phyloP scores from a whole-genome alignment of 23 tunicate genomes.

The Oikopleura vanhoeffeni region DNA sequence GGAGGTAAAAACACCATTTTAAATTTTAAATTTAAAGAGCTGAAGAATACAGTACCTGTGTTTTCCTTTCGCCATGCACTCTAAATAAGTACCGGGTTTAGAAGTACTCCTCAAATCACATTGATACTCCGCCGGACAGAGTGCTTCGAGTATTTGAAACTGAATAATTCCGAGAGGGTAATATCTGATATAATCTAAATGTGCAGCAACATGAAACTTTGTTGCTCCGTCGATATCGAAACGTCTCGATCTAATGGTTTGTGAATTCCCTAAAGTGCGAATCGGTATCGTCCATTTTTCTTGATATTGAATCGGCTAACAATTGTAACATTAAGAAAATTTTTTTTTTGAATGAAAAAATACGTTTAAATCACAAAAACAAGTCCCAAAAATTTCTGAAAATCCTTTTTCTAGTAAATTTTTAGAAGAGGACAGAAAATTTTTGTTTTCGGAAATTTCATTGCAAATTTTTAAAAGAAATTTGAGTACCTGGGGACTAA shows the following conservation, averaged over 20 bases:
- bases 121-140: not conserved
- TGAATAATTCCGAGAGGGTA: not conserved
- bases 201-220: not conserved
- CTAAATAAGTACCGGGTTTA: not conserved
- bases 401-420: too few relatives aligned
- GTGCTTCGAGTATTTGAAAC: not conserved
- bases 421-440: too few relatives aligned
- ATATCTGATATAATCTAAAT: not conserved
- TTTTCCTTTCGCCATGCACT: not conserved
- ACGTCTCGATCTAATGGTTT: not conserved
- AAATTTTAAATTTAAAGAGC: not conserved
- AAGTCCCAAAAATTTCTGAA: too few relatives aligned
- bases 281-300: not conserved
- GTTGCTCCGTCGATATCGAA: not conserved
- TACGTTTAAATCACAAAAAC: too few relatives aligned
- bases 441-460: too few relatives aligned
- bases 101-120: not conserved
- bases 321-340: too few relatives aligned
- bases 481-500: too few relatives aligned
- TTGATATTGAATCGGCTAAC: not conserved
- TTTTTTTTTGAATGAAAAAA: too few relatives aligned
- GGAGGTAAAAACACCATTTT: too few relatives aligned
- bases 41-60: not conserved
- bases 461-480: too few relatives aligned
- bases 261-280: not conserved